Evolutionary conservation across 1,140 invertebrate species (phyloP), one percentile per base, ranked within the genome.

Genomic region (Aphaenogaster ashmeadi): DNA sequence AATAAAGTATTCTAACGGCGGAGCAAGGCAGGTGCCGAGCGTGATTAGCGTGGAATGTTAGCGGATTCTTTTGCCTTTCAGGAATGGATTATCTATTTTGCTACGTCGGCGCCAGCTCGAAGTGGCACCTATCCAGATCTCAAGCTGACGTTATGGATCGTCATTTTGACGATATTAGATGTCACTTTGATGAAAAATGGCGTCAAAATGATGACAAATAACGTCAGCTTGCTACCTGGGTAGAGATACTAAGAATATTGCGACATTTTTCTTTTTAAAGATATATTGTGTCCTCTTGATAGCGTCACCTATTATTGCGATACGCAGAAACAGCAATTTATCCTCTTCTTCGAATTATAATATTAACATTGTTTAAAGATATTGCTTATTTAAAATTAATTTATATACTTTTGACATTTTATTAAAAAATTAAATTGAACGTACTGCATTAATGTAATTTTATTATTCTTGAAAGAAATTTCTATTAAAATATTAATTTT

Each of bases 41-140:
- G 27, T 44, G 21, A 60, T 72, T 83, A 83, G 38, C 21, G 15
- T 44, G 66, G 66, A 83, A 83, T 83, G 52, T 58, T 56, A 79
- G 21, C 21, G 36, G 13, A 47, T 47, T 15, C 4, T 15, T 54
- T 54, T 56, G 33, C 47, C 15, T n/a, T 18, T 0, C 18, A 54
- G 11, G 6, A 52, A 38, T 5, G 50, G 27, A 72, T 72, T 72
- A 7, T 36, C 5, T 33, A 54, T 54, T 9, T 36, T 9, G 33
- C 11, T 71, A 47, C 15, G 3, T n/a, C 13, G 69, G 3, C 3
- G 13, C 3, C 9, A 27, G 5, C 1, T 74, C 11, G 4, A 74
- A 74, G 1, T 4, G 27, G 27, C 27, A 27, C 27, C 27, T 27
- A 27, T 27, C 0, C 27, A 27, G 27, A 27, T 27, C 0, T 0